phyloP scores from a whole-genome alignment of 1,140 invertebrate genomes.

The Apis dorsata region DNA sequence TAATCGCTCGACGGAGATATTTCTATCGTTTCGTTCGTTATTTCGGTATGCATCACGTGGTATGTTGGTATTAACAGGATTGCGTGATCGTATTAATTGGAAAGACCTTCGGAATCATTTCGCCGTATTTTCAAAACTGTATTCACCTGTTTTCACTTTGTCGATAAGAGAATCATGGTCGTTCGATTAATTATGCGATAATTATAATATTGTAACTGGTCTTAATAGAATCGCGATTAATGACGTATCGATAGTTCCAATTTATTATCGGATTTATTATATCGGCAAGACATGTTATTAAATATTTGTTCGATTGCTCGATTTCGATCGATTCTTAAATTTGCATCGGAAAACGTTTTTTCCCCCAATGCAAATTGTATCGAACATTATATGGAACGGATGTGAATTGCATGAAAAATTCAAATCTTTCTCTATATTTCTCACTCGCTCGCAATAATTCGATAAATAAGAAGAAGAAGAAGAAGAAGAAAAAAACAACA shows the following conservation, averaged over 20 bases:
- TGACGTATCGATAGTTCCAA: background rate
- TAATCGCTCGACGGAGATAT: background rate
- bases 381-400: no score
- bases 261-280: conserved; percentile 17
- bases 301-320: background rate
- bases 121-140: background rate
- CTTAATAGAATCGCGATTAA: conserved; percentile 13
- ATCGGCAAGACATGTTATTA: background rate
- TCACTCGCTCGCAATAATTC: no score
- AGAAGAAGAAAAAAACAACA: no score
- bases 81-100: background rate
- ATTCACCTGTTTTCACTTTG: conserved; percentile 3
- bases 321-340: background rate
- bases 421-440: no score
- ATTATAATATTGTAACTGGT: conserved; percentile 19
- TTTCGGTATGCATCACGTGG: background rate
- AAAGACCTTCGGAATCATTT: conserved; percentile 5
- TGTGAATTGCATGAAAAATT: no score
- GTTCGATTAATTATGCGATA: conserved; percentile 5
- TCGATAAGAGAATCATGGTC: no score
- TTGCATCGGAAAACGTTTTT: background rate
- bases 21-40: background rate
- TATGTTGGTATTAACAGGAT: conserved; percentile 5
- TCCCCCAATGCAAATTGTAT: no score
- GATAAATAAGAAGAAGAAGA: no score